Evolutionary conservation across 2,797 vertebrate species (phyloP).

Genomic region (Phoeniculus purpureus): DNA sequence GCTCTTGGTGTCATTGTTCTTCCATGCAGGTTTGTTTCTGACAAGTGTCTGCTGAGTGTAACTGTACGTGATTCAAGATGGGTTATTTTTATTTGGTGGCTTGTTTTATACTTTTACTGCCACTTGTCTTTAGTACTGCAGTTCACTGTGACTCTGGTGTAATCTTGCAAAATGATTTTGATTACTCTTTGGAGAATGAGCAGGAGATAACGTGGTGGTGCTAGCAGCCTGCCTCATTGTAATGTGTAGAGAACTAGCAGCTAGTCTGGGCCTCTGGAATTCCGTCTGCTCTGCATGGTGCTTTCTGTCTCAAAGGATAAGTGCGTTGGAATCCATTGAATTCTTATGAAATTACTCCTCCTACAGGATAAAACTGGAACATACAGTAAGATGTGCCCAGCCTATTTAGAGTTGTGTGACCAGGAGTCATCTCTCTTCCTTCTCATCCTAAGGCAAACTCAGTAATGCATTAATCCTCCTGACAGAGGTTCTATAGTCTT

Average conservation of each 20-base stretch:
- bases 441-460: not conserved
- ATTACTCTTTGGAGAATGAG: not conserved
- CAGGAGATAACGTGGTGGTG: not conserved
- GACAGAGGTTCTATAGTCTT: not conserved
- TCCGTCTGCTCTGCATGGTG: not conserved
- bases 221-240: not conserved
- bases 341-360: conserved; percentile 52
- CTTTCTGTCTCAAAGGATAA: conserved; percentile 6
- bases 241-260: not conserved
- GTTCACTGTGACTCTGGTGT: not conserved
- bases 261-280: not conserved
- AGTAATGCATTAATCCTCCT: not conserved
- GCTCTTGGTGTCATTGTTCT: not conserved
- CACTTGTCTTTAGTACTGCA: not conserved
- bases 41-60: not conserved
- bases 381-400: not conserved
- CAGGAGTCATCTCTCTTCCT: not conserved
- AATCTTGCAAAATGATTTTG: not conserved
- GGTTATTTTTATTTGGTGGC: not conserved
- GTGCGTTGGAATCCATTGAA: conserved; percentile 19
- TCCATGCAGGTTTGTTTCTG: not conserved
- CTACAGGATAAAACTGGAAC: conserved; percentile 46
- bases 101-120: not conserved
- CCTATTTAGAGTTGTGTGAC: not conserved
- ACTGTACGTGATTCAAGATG: not conserved